phyloP scores from a whole-genome alignment of 2,888 invertebrate species.

The Syrphus vitripennis region DNA sequence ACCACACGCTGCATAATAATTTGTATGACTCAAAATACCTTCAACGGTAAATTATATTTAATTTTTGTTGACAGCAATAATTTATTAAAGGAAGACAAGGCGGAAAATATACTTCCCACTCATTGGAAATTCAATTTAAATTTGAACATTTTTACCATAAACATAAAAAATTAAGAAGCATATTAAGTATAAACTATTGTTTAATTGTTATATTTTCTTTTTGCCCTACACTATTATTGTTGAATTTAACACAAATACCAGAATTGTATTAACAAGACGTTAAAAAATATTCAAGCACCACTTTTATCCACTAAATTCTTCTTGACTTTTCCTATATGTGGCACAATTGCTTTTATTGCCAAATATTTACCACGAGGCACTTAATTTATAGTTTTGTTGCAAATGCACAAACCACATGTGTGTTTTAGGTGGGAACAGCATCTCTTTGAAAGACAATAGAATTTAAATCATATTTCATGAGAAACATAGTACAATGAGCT shows the following conservation, averaged over 20 bases:
- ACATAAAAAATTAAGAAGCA: background rate
- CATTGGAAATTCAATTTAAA: background rate
- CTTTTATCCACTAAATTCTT: background rate
- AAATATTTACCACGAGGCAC: conserved; percentile 3
- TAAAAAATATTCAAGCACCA: background rate
- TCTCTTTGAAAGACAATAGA: conserved; percentile 37
- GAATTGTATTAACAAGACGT: background rate
- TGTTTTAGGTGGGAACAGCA: conserved; percentile 36
- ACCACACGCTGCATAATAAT: background rate
- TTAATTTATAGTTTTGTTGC: conserved; percentile 16
- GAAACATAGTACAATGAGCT: background rate
- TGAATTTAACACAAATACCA: background rate
- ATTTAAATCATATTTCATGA: conserved; percentile 38
- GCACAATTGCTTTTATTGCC: conserved; percentile 33
- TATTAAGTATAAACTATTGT: background rate
- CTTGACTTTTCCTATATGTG: background rate
- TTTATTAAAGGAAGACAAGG: background rate
- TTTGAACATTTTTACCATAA: background rate
- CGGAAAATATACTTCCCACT: background rate
- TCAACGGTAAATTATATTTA: background rate
- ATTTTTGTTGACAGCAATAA: background rate
- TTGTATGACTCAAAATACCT: background rate
- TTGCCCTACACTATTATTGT: background rate
- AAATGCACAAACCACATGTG: conserved; percentile 4
- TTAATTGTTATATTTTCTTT: background rate